Evolutionary conservation across 2,888 invertebrate species (phyloP).

Genomic region (Pemphredon lugubris): DNA sequence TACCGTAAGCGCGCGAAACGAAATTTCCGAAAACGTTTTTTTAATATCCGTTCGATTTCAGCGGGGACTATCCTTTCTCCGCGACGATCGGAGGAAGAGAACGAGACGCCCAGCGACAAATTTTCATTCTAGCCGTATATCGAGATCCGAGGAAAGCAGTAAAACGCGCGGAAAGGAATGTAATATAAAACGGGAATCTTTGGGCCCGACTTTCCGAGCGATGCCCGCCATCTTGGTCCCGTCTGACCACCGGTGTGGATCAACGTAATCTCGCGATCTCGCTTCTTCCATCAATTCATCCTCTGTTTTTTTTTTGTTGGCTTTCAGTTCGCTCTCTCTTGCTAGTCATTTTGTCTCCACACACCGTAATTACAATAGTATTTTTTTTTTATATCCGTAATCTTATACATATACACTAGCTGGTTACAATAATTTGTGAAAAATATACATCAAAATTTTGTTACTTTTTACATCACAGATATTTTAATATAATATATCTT

Average conservation of each 20-base stretch:
- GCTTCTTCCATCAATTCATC: constrained; percentile 50
- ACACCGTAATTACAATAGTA: constrained; percentile 75
- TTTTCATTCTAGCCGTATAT: constrained; percentile 11
- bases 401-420: constrained; percentile 80
- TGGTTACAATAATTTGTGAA: constrained; percentile 81
- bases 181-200: constrained; percentile 70
- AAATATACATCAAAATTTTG: constrained; percentile 82
- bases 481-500: constrained; percentile 81
- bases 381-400: constrained; percentile 70
- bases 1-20: background rate
- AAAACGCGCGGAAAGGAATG: constrained; percentile 20
- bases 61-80: too few relatives aligned
- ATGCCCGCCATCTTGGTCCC: constrained; percentile 80
- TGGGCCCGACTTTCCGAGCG: constrained; percentile 74
- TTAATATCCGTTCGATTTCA: background rate
- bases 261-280: constrained; percentile 69
- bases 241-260: constrained; percentile 77
- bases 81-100: too few relatives aligned
- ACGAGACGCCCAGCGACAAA: background rate
- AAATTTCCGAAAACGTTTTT: too few relatives aligned
- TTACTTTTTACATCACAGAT: constrained; percentile 81
- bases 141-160: constrained; percentile 16
- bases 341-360: constrained; percentile 60
- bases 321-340: constrained; percentile 55
- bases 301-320: constrained; percentile 41